These are phyloP conservation scores for Phacellophora camtschatica DNA, from an alignment of 30 jellyfish, hydroid and myxozoan genomes.

Conservation along the genomic window DNA sequence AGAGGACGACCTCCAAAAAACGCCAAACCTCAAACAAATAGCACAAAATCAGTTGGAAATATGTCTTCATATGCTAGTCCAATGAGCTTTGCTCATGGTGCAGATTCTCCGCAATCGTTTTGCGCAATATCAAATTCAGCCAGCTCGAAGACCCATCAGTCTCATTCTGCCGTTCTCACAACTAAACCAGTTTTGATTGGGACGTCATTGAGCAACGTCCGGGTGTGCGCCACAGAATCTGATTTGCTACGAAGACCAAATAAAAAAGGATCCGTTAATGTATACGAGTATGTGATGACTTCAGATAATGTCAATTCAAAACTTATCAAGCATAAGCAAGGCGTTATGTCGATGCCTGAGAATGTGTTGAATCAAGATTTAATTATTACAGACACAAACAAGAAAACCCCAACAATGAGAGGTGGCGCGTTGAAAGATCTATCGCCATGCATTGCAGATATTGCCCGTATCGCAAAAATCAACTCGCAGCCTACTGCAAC, in stretches of 20 bases:
- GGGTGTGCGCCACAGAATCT: slow-evolving; percentile 34
- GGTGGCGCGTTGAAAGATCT: not conserved
- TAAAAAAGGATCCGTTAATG: slow-evolving; percentile 20
- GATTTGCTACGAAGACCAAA: not conserved
- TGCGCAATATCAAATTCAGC: too few relatives aligned
- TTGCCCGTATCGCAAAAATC: not conserved
- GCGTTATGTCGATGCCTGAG: slow-evolving; percentile 15
- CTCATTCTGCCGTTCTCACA: not conserved
- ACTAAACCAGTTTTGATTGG: not conserved
- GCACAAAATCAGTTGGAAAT: not conserved
- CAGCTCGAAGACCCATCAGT: not conserved
- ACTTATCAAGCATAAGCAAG: slow-evolving; percentile 53
- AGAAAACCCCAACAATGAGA: not conserved
- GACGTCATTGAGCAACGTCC: not conserved
- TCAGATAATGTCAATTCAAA: slow-evolving; percentile 41
- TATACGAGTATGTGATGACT: slow-evolving; percentile 34
- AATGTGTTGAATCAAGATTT: not conserved
- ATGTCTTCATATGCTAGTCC: too few relatives aligned
- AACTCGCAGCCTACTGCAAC: not conserved
- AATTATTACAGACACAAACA: not conserved
- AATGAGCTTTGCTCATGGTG: not conserved
- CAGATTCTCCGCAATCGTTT: not conserved
- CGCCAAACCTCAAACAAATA: not conserved
- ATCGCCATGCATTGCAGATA: not conserved
- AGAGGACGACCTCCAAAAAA: slow-evolving; percentile 66